phyloP scores from a whole-genome alignment of 2,888 invertebrate species.

The Drosophila macrospina region DNA sequence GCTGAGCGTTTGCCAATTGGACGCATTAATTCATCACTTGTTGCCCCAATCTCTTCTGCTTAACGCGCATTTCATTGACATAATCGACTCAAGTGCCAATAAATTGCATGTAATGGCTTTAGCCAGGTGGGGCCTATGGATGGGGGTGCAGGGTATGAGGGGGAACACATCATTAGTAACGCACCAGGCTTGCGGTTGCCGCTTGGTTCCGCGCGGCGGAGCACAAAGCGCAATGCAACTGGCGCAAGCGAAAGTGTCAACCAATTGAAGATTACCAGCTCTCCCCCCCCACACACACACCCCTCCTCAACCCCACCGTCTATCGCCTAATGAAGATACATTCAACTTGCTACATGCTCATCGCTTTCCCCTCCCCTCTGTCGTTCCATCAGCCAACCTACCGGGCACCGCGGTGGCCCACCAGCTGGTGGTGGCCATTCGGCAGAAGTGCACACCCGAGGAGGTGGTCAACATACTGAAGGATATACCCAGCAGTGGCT shows the following conservation, averaged over 20 bases:
- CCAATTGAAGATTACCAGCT: slow-evolving; percentile 4
- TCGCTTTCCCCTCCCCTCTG: not conserved
- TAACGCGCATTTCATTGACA: slow-evolving; percentile 63
- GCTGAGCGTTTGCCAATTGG: slow-evolving; percentile 42
- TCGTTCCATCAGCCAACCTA: slow-evolving; percentile 87
- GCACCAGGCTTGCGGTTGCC: slow-evolving; percentile 55
- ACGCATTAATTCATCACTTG: slow-evolving; percentile 32
- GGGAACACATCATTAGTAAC: slow-evolving; percentile 62
- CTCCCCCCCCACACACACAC: not conserved
- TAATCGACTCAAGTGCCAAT: slow-evolving; percentile 71
- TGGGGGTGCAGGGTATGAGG: not conserved
- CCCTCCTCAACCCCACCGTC: not conserved
- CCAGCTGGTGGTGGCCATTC: slow-evolving; percentile 93
- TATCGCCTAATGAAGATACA: not conserved
- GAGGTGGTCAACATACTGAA: slow-evolving; percentile 95
- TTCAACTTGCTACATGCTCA: slow-evolving; percentile 7
- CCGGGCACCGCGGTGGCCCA: slow-evolving; percentile 94
- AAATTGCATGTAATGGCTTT: slow-evolving; percentile 61
- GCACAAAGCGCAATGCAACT: slow-evolving; percentile 58
- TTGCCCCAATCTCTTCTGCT: not conserved
- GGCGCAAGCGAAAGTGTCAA: slow-evolving; percentile 29
- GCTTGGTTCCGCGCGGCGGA: slow-evolving; percentile 71
- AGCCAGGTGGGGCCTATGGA: not conserved
- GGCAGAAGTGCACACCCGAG: slow-evolving; percentile 95
- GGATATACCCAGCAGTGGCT: slow-evolving; percentile 92